A percentile compares a stretch with the other conserved stretches of the same genome.
phyloP scores from a whole-genome alignment of 1,140 invertebrate species.

The Nephotettix cincticeps region DNA sequence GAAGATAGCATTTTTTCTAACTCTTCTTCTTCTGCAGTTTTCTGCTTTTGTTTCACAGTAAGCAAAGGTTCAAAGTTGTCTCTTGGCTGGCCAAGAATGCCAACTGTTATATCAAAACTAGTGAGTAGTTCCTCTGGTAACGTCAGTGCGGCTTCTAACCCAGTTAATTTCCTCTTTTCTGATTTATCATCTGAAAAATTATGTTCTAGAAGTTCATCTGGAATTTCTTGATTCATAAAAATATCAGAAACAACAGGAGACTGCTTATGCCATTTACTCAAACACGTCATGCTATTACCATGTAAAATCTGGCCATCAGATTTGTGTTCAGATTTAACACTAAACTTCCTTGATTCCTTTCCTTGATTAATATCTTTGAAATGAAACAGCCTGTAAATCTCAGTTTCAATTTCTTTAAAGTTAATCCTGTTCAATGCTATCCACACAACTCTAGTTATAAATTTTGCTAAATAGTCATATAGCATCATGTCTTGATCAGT shows the following conservation, averaged over 20 bases:
- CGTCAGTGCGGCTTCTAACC: background rate
- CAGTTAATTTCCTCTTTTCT: background rate
- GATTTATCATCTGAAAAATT: background rate
- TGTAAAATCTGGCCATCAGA: background rate
- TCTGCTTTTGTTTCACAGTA: background rate
- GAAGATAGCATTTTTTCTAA: background rate
- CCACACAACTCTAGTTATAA: background rate
- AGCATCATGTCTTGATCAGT: background rate
- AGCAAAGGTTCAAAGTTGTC: background rate
- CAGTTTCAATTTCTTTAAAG: background rate
- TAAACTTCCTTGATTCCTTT: background rate
- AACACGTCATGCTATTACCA: background rate
- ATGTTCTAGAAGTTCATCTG: background rate
- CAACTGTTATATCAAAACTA: background rate
- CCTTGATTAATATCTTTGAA: background rate
- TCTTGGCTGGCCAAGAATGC: background rate
- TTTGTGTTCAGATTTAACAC: background rate
- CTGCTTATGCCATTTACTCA: background rate
- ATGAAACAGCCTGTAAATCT: background rate
- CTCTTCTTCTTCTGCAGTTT: background rate
- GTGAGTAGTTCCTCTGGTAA: background rate
- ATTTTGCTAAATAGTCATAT: background rate
- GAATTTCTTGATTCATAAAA: background rate
- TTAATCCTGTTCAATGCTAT: background rate
- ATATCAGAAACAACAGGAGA: background rate